Evolutionary conservation across 2,113 vertebrate genomes (phyloP).

Genomic region (Xenopus borealis): DNA sequence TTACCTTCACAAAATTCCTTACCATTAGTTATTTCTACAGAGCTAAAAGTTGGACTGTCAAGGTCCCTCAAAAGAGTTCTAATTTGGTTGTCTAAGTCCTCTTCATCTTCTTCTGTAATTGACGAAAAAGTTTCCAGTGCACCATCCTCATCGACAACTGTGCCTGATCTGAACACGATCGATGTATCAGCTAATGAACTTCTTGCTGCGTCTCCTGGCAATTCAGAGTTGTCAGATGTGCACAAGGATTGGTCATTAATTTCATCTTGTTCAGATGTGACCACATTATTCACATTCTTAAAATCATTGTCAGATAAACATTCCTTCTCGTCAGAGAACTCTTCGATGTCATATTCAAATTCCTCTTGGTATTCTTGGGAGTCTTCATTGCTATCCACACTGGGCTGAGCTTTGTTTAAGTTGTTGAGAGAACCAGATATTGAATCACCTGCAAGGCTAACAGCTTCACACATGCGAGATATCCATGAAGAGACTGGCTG

Average conservation of each 20-base stretch:
- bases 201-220: neutral
- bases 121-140: conserved; percentile 55
- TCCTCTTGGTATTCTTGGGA: conserved; percentile 44
- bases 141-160: conserved; percentile 46
- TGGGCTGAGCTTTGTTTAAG: conserved; percentile 55
- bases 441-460: conserved; percentile 66
- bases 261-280: neutral
- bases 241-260: neutral
- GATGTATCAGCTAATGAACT: conserved; percentile 3
- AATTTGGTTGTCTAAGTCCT: conserved; percentile 52
- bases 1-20: conserved; percentile 61
- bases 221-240: conserved; percentile 8
- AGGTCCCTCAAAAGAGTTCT: conserved; percentile 32
- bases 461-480: conserved; percentile 69
- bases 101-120: conserved; percentile 65
- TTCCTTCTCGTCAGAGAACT: conserved; percentile 52
- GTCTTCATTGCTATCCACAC: conserved; percentile 50
- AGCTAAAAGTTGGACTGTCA: conserved; percentile 48
- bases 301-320: conserved; percentile 14
- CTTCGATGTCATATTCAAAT: conserved; percentile 56
- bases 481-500: conserved; percentile 74
- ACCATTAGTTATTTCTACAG: conserved; percentile 54
- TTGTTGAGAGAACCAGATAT: conserved; percentile 63
- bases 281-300: neutral
- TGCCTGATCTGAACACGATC: conserved; percentile 44